A percentile compares a stretch with the other conserved stretches of the same genome.
These are phyloP conservation scores for Polydrusus pterygomalis DNA, from an alignment of 2,888 invertebrate genomes.

Conservation along the genomic window DNA sequence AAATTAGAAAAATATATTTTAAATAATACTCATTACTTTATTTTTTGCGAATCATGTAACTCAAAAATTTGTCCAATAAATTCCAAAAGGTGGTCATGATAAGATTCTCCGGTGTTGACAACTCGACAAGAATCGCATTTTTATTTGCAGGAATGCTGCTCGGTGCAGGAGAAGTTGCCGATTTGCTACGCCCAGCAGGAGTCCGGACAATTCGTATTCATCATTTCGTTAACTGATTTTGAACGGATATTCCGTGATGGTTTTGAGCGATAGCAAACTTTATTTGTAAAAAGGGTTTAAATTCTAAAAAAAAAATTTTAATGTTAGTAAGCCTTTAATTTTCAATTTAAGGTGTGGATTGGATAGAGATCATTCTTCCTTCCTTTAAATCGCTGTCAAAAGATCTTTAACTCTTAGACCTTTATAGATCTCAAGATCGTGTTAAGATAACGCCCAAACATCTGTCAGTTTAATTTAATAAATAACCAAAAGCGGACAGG, in stretches of 20 bases:
- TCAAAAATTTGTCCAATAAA: slow-evolving; percentile 10
- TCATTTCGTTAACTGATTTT: slow-evolving; percentile 20
- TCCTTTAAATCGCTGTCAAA: slow-evolving; percentile 31
- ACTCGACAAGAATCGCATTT: slow-evolving; percentile 9
- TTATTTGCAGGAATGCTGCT: slow-evolving; percentile 20
- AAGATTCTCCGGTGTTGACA: slow-evolving; percentile 19
- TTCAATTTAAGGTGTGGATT: slow-evolving; percentile 32
- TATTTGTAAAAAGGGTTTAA: no score
- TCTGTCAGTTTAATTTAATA: slow-evolving; percentile 56
- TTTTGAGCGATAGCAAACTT: no score
- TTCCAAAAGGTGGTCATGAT: slow-evolving; percentile 5
- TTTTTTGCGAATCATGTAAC: neutral
- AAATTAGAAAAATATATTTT: no score
- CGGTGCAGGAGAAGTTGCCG: slow-evolving; percentile 5
- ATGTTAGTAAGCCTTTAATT: no score
- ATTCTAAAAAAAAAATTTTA: no score
- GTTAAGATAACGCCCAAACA: slow-evolving; percentile 53
- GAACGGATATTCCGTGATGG: neutral
- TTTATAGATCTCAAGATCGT: slow-evolving; percentile 51
- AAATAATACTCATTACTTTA: no score
- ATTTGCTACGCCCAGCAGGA: slow-evolving; percentile 2
- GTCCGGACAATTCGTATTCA: neutral
- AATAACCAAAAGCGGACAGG: slow-evolving; percentile 52
- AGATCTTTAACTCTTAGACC: slow-evolving; percentile 33
- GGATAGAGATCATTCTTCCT: slow-evolving; percentile 36